These are phyloP conservation scores for Petaurus breviceps DNA, from an alignment of 2,113 vertebrate species.

Conservation along the genomic window DNA sequence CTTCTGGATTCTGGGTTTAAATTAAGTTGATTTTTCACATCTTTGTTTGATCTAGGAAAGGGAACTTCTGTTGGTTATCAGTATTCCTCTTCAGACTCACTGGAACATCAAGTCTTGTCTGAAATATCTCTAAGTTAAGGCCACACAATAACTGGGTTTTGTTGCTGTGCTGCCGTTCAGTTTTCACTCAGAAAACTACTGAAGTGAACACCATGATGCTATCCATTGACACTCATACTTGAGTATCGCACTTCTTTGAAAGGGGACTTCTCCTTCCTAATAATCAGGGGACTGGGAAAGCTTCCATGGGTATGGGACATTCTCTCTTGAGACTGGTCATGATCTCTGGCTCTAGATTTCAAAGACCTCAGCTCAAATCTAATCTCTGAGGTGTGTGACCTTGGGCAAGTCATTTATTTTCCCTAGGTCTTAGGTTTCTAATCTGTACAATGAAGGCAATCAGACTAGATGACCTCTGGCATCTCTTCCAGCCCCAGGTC, in stretches of 20 bases:
- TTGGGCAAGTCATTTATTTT: not conserved
- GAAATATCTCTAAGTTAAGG: constrained; percentile 11
- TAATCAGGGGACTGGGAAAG: constrained; percentile 65
- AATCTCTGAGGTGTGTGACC: not conserved
- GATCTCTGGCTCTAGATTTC: not conserved
- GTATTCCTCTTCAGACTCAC: not conserved
- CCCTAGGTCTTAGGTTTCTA: not conserved
- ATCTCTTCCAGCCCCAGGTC: not conserved
- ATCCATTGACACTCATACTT: constrained; percentile 65
- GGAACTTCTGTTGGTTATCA: not conserved
- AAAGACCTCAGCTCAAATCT: not conserved
- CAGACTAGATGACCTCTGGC: not conserved
- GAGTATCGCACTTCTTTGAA: constrained; percentile 61
- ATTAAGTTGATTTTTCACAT: too few relatives aligned
- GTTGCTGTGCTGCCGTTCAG: constrained; percentile 7
- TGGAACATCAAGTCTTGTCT: not conserved
- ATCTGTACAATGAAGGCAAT: not conserved
- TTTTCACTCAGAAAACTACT: constrained; percentile 60
- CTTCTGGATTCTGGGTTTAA: not conserved
- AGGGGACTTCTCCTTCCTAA: constrained; percentile 66
- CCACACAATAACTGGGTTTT: constrained; percentile 2
- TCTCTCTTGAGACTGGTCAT: not conserved
- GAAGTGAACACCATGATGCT: constrained; percentile 69
- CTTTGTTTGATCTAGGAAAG: too few relatives aligned
- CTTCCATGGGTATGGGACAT: constrained; percentile 58